Evolutionary conservation across 1,140 invertebrate species (phyloP), one percentile per base, ranked within the genome.

Genomic region (Akabosia matsudoensis): DNA sequence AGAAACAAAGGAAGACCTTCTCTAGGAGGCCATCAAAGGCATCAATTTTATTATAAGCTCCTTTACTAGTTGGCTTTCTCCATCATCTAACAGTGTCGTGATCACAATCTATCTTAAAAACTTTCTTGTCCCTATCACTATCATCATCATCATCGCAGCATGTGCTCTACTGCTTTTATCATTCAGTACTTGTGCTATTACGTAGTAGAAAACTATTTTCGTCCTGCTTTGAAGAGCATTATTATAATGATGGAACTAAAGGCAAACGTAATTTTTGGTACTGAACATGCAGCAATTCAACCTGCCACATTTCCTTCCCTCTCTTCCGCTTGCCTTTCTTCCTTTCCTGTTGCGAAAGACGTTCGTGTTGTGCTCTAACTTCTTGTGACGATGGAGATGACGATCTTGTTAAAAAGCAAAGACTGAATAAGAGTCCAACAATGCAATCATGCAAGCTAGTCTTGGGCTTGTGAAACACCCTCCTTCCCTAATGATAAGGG

Each of bases 231-330:
- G n/a, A n/a, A n/a, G n/a, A n/a, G n/a, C n/a, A n/a, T n/a, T n/a
- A n/a, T n/a, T n/a, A n/a, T n/a, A n/a, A n/a, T n/a, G n/a, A n/a
- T n/a, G n/a, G n/a, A n/a, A n/a, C n/a, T n/a, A n/a, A n/a, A n/a
- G n/a, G n/a, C n/a, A n/a, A n/a, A n/a, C n/a, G n/a, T n/a, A n/a
- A n/a, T n/a, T n/a, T n/a, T n/a, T n/a, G n/a, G n/a, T n/a, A n/a
- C n/a, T n/a, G n/a, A n/a, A n/a, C n/a, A n/a, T n/a, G n/a, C n/a
- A n/a, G n/a, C n/a, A n/a, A 7, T 22, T 56, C 10, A 56, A 56
- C 54, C 54, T 56, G 54, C 54, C 24, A 56, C 54, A 22, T 22
- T 56, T 56, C 54, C 54, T 56, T 56, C 54, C 54, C 14, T 56
- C 24, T 56, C 54, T 45, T 45, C 37, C 37, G 37, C 18, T 45